phyloP scores from a whole-genome alignment of 2,113 vertebrate species.

The Hemichromis elongatus region DNA sequence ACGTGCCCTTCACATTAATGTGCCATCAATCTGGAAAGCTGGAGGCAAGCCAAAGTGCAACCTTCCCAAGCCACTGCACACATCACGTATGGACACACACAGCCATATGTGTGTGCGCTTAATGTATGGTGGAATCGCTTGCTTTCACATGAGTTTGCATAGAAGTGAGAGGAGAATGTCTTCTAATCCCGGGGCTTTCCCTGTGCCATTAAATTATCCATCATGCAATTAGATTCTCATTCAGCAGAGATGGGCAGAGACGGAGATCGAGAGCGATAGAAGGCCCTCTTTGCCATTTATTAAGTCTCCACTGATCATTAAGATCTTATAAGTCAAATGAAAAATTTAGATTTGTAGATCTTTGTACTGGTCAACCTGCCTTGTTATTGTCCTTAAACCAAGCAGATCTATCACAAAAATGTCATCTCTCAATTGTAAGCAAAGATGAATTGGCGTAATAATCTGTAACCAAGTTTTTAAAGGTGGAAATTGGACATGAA shows the following conservation, averaged over 20 bases:
- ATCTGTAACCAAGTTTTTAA: background rate
- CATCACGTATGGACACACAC: background rate
- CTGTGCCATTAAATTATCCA: conserved; percentile 35
- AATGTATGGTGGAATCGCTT: background rate
- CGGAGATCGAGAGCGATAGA: background rate
- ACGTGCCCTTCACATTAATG: conserved; percentile 62
- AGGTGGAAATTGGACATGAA: background rate
- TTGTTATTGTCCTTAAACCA: background rate
- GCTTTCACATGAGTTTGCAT: background rate
- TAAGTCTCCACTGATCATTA: background rate
- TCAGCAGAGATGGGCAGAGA: background rate
- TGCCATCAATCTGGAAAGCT: conserved; percentile 52
- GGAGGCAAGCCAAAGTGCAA: conserved; percentile 28
- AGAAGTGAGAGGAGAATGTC: background rate
- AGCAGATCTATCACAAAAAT: background rate
- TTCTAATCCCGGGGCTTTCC: conserved; percentile 16
- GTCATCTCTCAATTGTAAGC: background rate
- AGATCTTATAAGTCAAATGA: background rate
- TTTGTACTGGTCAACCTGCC: background rate
- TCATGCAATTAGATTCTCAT: conserved; percentile 16
- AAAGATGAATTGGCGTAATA: rapidly evolving
- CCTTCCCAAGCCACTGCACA: background rate
- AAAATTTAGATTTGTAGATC: background rate
- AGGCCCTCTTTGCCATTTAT: background rate
- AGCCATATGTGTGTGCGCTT: background rate